Evolutionary conservation across 2,888 invertebrate genomes (phyloP), one percentile per base, ranked within the genome.

Genomic region (Ptilodon capucinus): DNA sequence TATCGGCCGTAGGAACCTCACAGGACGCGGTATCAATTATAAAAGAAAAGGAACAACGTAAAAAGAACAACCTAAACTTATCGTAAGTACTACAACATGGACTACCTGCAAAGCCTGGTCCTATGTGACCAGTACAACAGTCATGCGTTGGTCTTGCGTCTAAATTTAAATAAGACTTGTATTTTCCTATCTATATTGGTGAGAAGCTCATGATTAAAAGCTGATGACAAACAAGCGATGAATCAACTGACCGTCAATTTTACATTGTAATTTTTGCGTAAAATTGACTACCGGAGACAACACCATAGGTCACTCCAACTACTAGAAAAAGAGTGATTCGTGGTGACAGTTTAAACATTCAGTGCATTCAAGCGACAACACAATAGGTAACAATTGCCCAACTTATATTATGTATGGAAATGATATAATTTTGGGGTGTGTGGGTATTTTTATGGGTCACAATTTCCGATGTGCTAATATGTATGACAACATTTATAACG

Each of bases 171-270:
- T 56, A 56, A 55, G 60, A 71, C 54, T 57, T 48, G 41, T 50
- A 56, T 47, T 52, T 60, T 71, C 66, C 76, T 80, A 81, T 81
- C 80, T 82, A 84, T 84, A 86, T 86, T 86, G 84, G 80, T 86
- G 86, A 79, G 68, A 74, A 79, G 79, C 78, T 75, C 74, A 79
- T 77, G 75, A 80, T 52, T 47, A 64, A 60, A 79, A 80, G 78
- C 79, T 65, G 76, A 68, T 65, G 68, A 69, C 64, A 76, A 72
- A 75, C 56, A 83, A 82, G 81, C 79, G 64, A 74, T 76, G 77
- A 75, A 54, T 69, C 66, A 69, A 67, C 75, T 79, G 79, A 83
- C 81, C 76, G 74, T 63, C 79, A 83, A 86, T 84, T 86, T 87
- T 83, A 88, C 86, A 84, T 77, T 79, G 79, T 76, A 78, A 74